These are phyloP conservation scores for Acanthosepion pharaonis DNA, from an alignment of 2,888 invertebrate genomes.

Conservation along the genomic window DNA sequence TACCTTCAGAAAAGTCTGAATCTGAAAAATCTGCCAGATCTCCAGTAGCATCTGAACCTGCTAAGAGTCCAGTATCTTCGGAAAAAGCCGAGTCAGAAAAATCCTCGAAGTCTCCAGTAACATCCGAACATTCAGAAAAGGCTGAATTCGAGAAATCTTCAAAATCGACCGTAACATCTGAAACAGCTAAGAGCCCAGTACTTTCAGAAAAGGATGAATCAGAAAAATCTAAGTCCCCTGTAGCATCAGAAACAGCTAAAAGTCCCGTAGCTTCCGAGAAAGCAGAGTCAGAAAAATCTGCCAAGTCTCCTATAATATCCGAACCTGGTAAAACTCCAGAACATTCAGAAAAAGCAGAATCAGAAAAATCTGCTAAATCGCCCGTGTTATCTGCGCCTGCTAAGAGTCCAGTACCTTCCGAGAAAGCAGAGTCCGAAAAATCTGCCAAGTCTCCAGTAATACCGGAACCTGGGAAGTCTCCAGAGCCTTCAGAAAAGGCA, in stretches of 20 bases:
- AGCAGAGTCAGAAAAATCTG: not conserved
- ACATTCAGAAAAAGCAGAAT: not conserved
- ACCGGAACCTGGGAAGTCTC: not conserved
- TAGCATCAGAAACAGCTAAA: not conserved
- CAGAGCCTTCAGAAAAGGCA: not conserved
- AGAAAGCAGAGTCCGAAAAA: not conserved
- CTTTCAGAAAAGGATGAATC: not conserved
- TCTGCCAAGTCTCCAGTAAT: not conserved
- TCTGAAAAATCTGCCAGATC: not conserved
- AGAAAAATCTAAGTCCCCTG: not conserved
- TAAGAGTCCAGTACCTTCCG: not conserved
- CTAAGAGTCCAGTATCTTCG: not conserved
- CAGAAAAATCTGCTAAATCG: not conserved
- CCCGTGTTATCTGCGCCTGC: not conserved
- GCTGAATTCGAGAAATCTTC: not conserved
- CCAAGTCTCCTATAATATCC: not conserved
- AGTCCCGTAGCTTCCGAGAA: not conserved
- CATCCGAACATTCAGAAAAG: constrained; percentile 20
- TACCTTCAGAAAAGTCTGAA: not conserved
- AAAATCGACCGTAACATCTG: not conserved
- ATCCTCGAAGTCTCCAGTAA: not conserved
- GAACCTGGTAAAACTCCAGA: not conserved
- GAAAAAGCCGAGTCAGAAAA: constrained; percentile 39
- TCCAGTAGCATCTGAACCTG: not conserved
- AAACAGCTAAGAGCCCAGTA: not conserved